Percentiles rank a stretch among this genome's conserved stretches.
These are phyloP conservation scores for Speoplatyrhinus poulsoni DNA, from an alignment of 2,113 vertebrate genomes.

Conservation along the genomic window DNA sequence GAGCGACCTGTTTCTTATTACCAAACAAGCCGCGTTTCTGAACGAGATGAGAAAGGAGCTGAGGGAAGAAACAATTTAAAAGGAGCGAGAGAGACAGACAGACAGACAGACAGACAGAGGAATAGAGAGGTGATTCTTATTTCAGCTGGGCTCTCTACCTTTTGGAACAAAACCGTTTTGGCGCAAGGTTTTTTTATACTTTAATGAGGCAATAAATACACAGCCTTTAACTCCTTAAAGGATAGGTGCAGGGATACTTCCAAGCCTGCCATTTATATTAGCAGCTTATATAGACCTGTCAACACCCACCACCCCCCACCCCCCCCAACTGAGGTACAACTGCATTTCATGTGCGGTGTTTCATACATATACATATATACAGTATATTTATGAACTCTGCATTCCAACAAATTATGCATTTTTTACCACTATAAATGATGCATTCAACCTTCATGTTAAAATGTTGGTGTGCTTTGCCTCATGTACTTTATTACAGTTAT, in stretches of 20 bases:
- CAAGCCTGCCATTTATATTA: conserved; percentile 82
- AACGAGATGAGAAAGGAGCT: conserved; percentile 49
- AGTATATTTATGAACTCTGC: conserved; percentile 75
- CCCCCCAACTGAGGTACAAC: conserved; percentile 68
- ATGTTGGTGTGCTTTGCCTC: conserved; percentile 3
- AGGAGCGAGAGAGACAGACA: conserved; percentile 28
- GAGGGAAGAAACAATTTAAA: conserved; percentile 47
- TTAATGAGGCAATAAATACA: conserved; percentile 81
- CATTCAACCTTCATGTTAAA: conserved; percentile 17
- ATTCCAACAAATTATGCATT: conserved; percentile 71
- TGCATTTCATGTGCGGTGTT: conserved; percentile 67
- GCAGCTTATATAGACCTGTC: conserved; percentile 90
- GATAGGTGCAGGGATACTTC: conserved; percentile 75
- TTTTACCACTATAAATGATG: conserved; percentile 35
- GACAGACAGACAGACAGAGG: neutral
- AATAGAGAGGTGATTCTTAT: conserved; percentile 54
- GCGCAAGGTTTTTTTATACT: conserved; percentile 51
- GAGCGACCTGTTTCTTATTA: conserved; percentile 74
- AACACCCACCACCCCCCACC: conserved; percentile 78
- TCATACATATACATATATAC: conserved; percentile 65
- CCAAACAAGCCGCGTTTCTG: conserved; percentile 52
- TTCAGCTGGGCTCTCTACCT: conserved; percentile 46
- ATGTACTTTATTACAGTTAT: conserved; percentile 49
- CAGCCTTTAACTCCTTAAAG: conserved; percentile 79
- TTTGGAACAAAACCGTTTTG: conserved; percentile 55